Base-by-base conservation (phyloP, 2,797 vertebrate species). In the Carapus acus region DNA sequence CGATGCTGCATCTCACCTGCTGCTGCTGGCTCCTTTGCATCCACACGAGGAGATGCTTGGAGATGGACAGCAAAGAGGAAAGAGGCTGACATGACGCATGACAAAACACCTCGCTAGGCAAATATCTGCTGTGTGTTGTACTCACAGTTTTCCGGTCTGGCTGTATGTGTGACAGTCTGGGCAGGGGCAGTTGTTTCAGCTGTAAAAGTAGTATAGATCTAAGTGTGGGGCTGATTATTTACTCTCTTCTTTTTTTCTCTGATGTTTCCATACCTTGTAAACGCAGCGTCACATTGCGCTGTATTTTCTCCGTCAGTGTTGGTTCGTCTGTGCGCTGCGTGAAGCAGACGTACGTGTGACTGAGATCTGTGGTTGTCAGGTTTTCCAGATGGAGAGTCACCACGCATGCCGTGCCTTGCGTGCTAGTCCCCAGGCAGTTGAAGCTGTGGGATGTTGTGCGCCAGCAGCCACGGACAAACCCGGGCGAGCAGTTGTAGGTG, bases 391-490 rank as follows among this genome's bases (percentile, higher is more conserved):
- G 16, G 58, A 85, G 29, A n/a, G 65, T 52, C 8, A 69, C 27
- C 1, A 47, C 73, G 65, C 88, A 90, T 44, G 72, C 22, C n/a
- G 4, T 22, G 8, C 6, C 37, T 21, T 6, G 38, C 5, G 0
- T 68, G 6, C 8, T 13, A 1, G 0, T 23, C 13, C n/a, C 62
- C 1, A 44, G 22, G 62, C 80, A 81, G 20, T 1, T 9, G 5
- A 60, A 56, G 2, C 4, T 46, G 8, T 65, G 43, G 2, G 36
- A 15, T 0, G 44, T 15, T 58, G 42, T 71, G 38, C 4, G 54
- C 89, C 89, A 91, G 16, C 55, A 54, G 15, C 78, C 86, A 5
- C 73, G 84, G 19, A 85, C 56, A 62, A 90, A 91, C 51, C 71
- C 87, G 48, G 5, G 9, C 16, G 87, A 84, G 63, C 87, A 90